A percentile compares a stretch with the other conserved stretches of the same genome.
phyloP scores from a whole-genome alignment of 2,797 vertebrate genomes.

The Cichlasoma orientale region DNA sequence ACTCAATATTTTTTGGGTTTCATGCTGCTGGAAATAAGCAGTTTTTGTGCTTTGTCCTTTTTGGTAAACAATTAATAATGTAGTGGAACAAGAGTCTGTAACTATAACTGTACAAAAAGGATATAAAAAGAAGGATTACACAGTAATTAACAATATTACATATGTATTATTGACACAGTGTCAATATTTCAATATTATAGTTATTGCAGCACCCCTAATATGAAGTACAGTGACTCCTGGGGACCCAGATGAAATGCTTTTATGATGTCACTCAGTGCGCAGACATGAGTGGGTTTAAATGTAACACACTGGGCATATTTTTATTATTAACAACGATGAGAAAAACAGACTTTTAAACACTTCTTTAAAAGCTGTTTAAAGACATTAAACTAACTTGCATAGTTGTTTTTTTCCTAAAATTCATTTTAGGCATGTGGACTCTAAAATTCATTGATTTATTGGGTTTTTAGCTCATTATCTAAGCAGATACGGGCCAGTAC shows the following conservation, averaged over 20 bases:
- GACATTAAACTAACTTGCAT: rapidly evolving
- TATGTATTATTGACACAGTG: neutral
- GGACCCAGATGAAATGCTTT: neutral
- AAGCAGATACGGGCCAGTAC: neutral
- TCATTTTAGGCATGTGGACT: neutral
- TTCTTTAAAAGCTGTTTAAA: neutral
- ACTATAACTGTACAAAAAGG: rapidly evolving
- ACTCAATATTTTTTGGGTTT: neutral
- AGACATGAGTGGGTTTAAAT: neutral
- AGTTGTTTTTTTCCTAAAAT: neutral
- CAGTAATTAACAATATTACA: neutral
- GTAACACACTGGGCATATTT: neutral
- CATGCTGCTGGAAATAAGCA: neutral
- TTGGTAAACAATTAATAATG: neutral
- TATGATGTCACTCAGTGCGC: neutral
- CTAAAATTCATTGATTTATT: neutral
- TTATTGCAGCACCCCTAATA: neutral
- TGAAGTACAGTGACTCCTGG: neutral
- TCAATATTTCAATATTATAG: neutral
- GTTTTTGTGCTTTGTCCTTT: neutral
- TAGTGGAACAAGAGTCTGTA: rapidly evolving
- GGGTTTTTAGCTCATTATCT: neutral
- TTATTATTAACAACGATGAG: neutral
- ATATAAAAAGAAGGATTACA: neutral
- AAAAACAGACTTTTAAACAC: neutral